Evolutionary conservation across 1,140 invertebrate genomes (phyloP).

Genomic region (Bombus pyrosoma): DNA sequence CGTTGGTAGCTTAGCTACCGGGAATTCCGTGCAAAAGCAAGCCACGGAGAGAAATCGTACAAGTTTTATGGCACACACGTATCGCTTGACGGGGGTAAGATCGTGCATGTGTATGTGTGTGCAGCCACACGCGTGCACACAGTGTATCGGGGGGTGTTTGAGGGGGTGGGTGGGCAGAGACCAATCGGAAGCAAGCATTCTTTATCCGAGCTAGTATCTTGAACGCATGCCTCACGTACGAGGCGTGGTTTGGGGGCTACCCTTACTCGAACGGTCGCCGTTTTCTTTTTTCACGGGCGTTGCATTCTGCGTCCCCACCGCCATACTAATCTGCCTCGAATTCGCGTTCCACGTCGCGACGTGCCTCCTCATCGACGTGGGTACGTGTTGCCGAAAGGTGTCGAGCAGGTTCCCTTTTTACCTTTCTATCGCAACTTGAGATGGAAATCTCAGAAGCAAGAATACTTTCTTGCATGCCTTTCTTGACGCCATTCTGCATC

Average conservation of each 20-base stretch:
- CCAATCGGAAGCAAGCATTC: conserved; percentile 81
- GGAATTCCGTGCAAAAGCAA: conserved; percentile 6
- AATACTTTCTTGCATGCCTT: background rate
- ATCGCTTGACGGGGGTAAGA: conserved; percentile 17
- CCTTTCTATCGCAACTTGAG: background rate
- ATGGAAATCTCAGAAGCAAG: too few species aligned
- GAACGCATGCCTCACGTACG: conserved; percentile 75
- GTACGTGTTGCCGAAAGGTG: background rate
- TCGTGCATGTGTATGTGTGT: conserved; percentile 14
- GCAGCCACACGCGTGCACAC: conserved; percentile 47
- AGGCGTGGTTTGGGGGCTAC: conserved; percentile 79
- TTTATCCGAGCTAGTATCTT: conserved; percentile 78
- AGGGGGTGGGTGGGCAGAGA: conserved; percentile 71
- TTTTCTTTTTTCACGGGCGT: conserved; percentile 59
- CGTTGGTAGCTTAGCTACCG: background rate
- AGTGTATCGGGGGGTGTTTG: conserved; percentile 53
- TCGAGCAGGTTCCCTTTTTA: background rate
- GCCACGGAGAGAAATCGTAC: conserved; percentile 46
- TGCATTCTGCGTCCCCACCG: conserved; percentile 64
- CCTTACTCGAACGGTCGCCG: conserved; percentile 56
- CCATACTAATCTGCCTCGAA: conserved; percentile 54
- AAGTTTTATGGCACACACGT: conserved; percentile 37
- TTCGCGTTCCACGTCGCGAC: background rate
- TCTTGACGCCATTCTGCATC: rapidly evolving
- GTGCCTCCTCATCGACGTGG: background rate